These are phyloP conservation scores for Cygnus olor DNA, from an alignment of 2,797 vertebrate genomes.

Conservation along the genomic window DNA sequence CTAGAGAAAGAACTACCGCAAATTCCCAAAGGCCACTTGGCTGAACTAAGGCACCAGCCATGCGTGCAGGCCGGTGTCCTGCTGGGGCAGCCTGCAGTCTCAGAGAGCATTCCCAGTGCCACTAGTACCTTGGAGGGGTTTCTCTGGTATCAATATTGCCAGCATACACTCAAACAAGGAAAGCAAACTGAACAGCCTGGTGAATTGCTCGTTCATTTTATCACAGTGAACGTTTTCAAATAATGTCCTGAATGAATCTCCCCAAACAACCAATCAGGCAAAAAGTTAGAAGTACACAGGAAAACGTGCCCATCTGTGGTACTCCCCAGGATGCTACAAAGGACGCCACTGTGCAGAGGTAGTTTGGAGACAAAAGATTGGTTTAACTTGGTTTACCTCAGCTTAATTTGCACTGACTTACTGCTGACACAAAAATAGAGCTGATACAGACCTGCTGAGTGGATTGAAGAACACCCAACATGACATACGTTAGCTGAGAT, in stretches of 20 bases:
- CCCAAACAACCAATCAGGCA: background rate
- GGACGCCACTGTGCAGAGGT: background rate
- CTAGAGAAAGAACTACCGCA: background rate
- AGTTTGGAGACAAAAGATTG: background rate
- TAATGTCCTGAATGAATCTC: background rate
- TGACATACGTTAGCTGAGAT: rapidly evolving
- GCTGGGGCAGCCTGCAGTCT: background rate
- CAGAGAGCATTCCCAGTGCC: background rate
- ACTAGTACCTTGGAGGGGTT: background rate
- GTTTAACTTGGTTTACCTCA: background rate
- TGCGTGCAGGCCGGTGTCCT: rapidly evolving
- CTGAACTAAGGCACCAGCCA: background rate
- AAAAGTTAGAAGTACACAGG: background rate
- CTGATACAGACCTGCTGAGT: background rate
- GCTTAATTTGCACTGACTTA: background rate
- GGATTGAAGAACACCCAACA: background rate
- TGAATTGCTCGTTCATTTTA: background rate
- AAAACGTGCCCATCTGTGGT: rapidly evolving
- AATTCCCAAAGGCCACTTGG: rapidly evolving
- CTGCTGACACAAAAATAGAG: background rate
- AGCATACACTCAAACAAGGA: background rate
- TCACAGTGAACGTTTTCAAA: background rate
- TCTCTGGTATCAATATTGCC: background rate
- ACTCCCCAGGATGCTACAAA: background rate
- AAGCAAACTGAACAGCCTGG: background rate